These are phyloP conservation scores for Pterobdella sp. DNA, from an alignment of 2,888 invertebrate genomes.

Conservation along the genomic window DNA sequence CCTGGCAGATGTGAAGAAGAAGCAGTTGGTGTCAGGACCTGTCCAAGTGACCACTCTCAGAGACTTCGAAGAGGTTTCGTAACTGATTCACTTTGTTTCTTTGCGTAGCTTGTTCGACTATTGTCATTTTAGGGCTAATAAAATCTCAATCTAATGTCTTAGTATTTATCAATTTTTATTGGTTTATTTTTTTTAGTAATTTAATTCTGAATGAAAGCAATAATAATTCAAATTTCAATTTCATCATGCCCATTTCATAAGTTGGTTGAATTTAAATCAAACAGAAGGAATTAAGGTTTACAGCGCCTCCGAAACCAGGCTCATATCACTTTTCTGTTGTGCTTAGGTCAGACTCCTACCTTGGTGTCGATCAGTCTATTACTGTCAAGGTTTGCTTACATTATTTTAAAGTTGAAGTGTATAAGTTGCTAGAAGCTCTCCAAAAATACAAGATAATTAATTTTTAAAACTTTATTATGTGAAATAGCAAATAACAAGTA, in stretches of 20 bases:
- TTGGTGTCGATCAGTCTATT: slow-evolving; percentile 82
- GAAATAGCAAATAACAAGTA: no score
- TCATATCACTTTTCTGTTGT: slow-evolving; percentile 82
- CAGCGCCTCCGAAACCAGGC: slow-evolving; percentile 87
- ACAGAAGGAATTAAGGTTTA: slow-evolving; percentile 76
- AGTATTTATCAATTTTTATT: neutral
- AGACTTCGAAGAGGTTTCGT: slow-evolving; percentile 69
- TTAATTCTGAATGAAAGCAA: no score
- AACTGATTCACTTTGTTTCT: neutral
- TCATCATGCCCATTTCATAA: no score
- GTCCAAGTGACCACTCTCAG: slow-evolving; percentile 87
- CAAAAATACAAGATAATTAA: no score
- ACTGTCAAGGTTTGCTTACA: slow-evolving; percentile 36
- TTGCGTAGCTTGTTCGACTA: neutral
- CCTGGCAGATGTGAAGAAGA: slow-evolving; percentile 86
- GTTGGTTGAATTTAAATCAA: no score
- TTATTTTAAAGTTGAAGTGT: neutral
- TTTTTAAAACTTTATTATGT: no score
- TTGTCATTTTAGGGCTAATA: neutral
- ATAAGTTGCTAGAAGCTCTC: neutral
- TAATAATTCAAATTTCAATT: no score
- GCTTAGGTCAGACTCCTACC: slow-evolving; percentile 88
- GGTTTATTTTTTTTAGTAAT: neutral
- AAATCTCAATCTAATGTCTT: neutral
- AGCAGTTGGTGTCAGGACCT: slow-evolving; percentile 81